Conservation (phyloP, 2,797 vertebrate species). For the Peromyscus melanophrys region DNA sequence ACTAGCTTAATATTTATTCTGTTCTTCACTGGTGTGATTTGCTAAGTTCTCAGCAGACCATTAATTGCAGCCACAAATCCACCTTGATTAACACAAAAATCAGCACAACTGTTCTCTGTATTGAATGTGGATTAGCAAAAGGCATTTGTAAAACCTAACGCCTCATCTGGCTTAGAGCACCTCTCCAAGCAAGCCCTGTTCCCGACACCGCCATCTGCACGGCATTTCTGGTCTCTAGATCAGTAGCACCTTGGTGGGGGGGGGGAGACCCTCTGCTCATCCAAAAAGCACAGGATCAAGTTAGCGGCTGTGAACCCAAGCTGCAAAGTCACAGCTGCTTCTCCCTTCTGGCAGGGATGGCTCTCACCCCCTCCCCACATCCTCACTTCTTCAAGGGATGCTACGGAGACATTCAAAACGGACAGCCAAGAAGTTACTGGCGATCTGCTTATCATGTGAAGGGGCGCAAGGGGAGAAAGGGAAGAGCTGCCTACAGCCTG, state of each 20-base stretch:
- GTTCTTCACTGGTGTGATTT: background rate
- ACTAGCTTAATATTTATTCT: background rate
- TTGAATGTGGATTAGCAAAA: background rate
- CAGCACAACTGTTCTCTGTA: background rate
- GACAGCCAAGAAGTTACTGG: background rate
- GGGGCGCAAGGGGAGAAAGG: background rate
- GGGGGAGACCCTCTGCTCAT: background rate
- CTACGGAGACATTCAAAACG: background rate
- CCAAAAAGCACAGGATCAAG: background rate
- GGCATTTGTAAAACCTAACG: background rate
- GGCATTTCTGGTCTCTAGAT: background rate
- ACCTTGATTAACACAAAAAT: conserved; percentile 19
- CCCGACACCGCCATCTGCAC: background rate
- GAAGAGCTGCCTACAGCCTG: background rate
- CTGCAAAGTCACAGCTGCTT: background rate
- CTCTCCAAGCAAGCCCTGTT: background rate
- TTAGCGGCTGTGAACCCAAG: background rate
- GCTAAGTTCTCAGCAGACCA: background rate
- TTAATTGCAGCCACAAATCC: conserved; percentile 6
- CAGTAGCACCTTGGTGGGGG: background rate
- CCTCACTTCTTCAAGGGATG: background rate
- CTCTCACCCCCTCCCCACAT: background rate
- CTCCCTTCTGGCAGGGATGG: background rate
- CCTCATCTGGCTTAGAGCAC: background rate
- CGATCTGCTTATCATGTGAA: background rate